Base-by-base conservation (phyloP, 2,113 vertebrate species). In the Danio rerio region DNA sequence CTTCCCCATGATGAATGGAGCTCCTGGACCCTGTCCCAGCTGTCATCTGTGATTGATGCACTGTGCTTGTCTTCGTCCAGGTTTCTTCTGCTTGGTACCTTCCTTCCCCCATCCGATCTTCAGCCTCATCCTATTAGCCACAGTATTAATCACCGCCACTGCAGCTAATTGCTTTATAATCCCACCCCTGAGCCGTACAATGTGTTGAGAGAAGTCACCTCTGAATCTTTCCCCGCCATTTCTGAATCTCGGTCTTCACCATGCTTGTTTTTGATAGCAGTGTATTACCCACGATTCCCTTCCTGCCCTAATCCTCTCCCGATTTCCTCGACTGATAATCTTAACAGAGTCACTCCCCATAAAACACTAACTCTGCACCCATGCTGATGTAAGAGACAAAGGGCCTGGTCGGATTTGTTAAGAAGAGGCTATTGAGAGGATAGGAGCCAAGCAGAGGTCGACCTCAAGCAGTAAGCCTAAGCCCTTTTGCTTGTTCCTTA, bases 41-140 rank as follows among this genome's bases (percentile, higher is more conserved):
- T 92, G 90, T 92, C 90, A 91, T 11, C 31, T 15, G 56, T 93
- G 92, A 94, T 92, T 92, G 91, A 93, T 93, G 87, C 70, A 89
- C 84, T 91, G 78, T 66, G 82, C 49, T 58, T 85, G 70, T 87
- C 86, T 87, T 87, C 86, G 81, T 83, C 12, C 21, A 7, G 56
- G 77, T 69, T 80, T 87, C 82, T 88, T 88, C 68, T 80, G 0
- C 43, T 53, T 4, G 6, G 62, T 74, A n/a, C 42, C 80, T 73
- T 56, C 74, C 76, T 47, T 59, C n/a, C 31, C 81, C 83, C 69
- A 86, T 84, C 87, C 86, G 69, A 83, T 40, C 75, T 68, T 83
- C 83, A 78, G 90, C 80, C 81, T 66, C n/a, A 69, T 89, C 61
- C 70, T 66, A 90, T 90, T 92, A 92, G 83, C 83, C 7, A 78